Base-by-base conservation (phyloP, 2,113 vertebrate genomes). In the Felis chaus region DNA sequence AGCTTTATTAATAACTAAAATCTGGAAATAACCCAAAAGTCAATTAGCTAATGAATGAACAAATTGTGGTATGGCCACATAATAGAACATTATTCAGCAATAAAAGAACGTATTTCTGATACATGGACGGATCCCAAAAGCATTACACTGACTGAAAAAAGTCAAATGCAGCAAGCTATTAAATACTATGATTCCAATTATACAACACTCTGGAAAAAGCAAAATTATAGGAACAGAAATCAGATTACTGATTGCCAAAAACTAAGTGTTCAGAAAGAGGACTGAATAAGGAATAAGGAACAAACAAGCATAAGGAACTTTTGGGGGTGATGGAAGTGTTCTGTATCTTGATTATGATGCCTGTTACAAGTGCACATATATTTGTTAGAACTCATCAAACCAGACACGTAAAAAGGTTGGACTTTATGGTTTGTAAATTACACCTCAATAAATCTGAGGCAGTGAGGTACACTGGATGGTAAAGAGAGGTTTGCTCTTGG, bases 401-500 rank as follows among this genome's bases (percentile, higher is more conserved):
- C 63, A 53, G 19, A 48, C 15, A 82, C 48, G 91, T 82, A 41
- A 68, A 78, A 88, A 63, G 55, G 5, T 21, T 82, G 7, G 45
- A 33, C 23, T 91, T 95, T 90, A 94, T 31, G 80, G 16, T 74
- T 83, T 84, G 3, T 96, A 91, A 95, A 91, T 94, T 65, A 81
- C 11, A 65, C 53, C 53, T 94, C 66, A 71, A 76, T 41, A 94
- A 89, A 92, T 89, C 94, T 89, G 50, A 91, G 69, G 45, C 89
- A 86, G 61, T 83, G 68, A 93, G 74, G 31, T 29, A 45, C 14
- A 14, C 0, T 48, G 65, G 16, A 92, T 9, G 48, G n/a, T 85
- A 76, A 85, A 71, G 25, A 82, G 31, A 90, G 19, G 15, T 91
- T 79, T 95, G 29, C 48, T 74, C 63, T 57, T 84, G 87, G 76